Percentiles rank a stretch among this genome's conserved stretches.
Evolutionary conservation across 2,888 invertebrate species (phyloP).

Genomic region (Halictus ligatus): DNA sequence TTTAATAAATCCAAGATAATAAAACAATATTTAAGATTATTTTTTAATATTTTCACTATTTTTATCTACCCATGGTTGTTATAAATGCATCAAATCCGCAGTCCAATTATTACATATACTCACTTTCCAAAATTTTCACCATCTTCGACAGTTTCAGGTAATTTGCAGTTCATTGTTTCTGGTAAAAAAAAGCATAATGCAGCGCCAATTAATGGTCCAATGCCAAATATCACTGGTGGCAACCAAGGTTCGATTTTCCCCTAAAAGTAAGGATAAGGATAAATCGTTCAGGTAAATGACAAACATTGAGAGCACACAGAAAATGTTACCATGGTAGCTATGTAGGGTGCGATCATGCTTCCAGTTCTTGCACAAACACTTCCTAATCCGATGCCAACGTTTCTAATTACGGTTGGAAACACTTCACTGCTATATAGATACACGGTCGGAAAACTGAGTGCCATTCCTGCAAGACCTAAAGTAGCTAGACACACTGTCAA

Average conservation of each 20-base stretch:
- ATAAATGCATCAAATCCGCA: background rate
- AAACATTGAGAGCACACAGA: background rate
- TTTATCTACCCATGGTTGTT: background rate
- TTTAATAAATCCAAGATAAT: background rate
- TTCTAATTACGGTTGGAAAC: constrained; percentile 95
- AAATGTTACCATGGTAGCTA: constrained; percentile 87
- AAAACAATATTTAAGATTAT: background rate
- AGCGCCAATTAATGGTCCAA: constrained; percentile 84
- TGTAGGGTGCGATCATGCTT: constrained; percentile 93
- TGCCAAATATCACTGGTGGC: constrained; percentile 85
- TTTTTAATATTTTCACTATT: background rate
- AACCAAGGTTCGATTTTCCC: constrained; percentile 76
- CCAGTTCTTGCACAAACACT: constrained; percentile 94
- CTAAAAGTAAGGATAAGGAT: constrained; percentile 62
- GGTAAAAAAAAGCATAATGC: constrained; percentile 84
- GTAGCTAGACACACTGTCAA: constrained; percentile 88
- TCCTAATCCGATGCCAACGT: constrained; percentile 93
- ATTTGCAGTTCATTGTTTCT: constrained; percentile 85
- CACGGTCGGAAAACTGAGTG: constrained; percentile 93
- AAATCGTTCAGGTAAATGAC: background rate
- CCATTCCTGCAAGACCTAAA: constrained; percentile 92
- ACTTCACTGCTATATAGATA: constrained; percentile 95
- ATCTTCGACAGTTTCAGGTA: constrained; percentile 85
- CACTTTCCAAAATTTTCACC: constrained; percentile 84
- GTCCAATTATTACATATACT: constrained; percentile 46